Base-by-base conservation (phyloP, 2,797 vertebrate species). In the Anguilla obscura region DNA sequence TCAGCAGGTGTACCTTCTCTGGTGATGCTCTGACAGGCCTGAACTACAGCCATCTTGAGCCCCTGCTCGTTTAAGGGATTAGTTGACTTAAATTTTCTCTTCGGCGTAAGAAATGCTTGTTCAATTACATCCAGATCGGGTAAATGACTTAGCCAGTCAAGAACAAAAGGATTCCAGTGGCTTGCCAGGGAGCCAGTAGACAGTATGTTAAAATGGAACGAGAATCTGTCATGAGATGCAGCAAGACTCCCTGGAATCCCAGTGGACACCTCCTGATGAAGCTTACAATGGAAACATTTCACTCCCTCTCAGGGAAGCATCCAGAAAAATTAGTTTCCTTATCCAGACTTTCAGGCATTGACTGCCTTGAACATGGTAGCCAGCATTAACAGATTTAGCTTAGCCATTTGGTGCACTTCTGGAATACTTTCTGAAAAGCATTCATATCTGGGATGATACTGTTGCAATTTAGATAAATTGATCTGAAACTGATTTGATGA, bases 91-190 rank as follows among this genome's bases (percentile, higher is more conserved):
- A 40, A 40, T 40, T 40, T 40, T 40, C 36, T 40, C 36, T 40
- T 40, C 36, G 3, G 36, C 36, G 36, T 40, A 3, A 40, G 36
- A 40, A 40, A 40, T 40, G 36, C 2, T 40, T 40, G 36, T 63
- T n/a, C 21, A 84, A 30, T 82, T 48, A 7, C 50, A 52, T 52
- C 10, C 36, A 40, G 36, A 40, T 40, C 3, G 36, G 36, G 36
- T 40, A 40, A 40, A 40, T 40, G 36, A 40, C 36, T 40, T 40
- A 40, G 36, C 36, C 36, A 40, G 36, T 45, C 4, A 66, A 24
- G 10, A 84, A 40, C 10, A n/a, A 84, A 83, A 87, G 66, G 80
- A 58, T 84, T 33, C 71, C 58, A 48, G 56, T 87, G 18, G 40
- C 56, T 33, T 45, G 33, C 40, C 33, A 27, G 21, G 21, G 36